Percentiles rank a stretch among this genome's conserved stretches.
Conservation (phyloP, 2,797 vertebrate species). For the Siniperca undulata region DNA sequence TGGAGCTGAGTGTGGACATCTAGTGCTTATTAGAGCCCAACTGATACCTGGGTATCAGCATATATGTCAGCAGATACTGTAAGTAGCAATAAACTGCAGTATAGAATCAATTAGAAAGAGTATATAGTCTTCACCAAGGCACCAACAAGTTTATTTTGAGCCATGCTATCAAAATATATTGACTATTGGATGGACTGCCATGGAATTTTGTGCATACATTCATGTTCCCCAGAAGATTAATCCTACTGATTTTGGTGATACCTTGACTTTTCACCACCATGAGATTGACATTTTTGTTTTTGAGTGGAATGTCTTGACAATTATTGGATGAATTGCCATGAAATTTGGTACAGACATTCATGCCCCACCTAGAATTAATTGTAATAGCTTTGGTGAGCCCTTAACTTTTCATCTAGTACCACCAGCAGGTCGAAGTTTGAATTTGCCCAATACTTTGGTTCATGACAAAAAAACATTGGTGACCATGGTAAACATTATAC, state of each 20-base stretch:
- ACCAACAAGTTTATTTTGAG: neutral
- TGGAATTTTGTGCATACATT: neutral
- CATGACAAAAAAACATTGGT: neutral
- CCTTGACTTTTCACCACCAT: neutral
- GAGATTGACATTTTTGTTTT: neutral
- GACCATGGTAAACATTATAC: neutral
- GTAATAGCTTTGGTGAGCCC: neutral
- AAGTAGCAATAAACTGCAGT: neutral
- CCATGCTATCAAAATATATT: neutral
- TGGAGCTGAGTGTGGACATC: neutral
- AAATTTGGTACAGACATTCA: neutral
- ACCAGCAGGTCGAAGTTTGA: neutral
- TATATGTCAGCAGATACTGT: neutral
- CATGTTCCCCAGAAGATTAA: neutral
- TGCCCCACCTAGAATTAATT: neutral
- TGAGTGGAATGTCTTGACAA: neutral
- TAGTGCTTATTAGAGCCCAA: slow-evolving; percentile 12
- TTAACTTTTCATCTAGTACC: neutral
- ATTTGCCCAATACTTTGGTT: too few relatives aligned
- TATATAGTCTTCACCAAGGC: neutral
- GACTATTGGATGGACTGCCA: neutral
- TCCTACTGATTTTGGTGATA: neutral
- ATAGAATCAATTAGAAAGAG: neutral
- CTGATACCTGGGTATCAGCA: neutral
- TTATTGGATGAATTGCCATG: neutral